phyloP scores from a whole-genome alignment of 2,888 invertebrate species.

The Ennomos fuscantarius region DNA sequence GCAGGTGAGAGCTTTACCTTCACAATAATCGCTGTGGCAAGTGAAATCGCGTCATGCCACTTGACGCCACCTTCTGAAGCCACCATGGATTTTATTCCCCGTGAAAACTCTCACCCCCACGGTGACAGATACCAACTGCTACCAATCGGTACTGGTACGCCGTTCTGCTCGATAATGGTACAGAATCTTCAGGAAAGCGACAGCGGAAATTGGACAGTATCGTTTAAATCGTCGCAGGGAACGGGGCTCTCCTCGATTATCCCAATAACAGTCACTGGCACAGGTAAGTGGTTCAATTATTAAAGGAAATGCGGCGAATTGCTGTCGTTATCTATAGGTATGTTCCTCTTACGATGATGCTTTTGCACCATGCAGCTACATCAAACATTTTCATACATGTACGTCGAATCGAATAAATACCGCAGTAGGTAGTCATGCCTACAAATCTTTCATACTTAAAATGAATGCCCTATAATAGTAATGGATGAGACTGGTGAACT shows the following conservation, averaged over 20 bases:
- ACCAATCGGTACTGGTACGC: not conserved
- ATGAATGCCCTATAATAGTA: no score
- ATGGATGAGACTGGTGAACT: no score
- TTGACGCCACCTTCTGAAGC: conserved; percentile 22
- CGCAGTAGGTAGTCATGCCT: not conserved
- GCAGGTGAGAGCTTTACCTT: conserved; percentile 24
- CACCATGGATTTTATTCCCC: conserved; percentile 21
- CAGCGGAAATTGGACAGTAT: conserved; percentile 29
- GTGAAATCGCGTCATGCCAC: conserved; percentile 21
- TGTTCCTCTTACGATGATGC: not conserved
- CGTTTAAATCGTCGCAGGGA: conserved; percentile 4
- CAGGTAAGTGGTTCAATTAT: conserved; percentile 13
- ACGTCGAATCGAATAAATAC: conserved; percentile 1
- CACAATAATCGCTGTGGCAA: conserved; percentile 1
- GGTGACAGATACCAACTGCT: conserved; percentile 24
- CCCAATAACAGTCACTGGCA: conserved; percentile 14
- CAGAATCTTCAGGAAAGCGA: conserved; percentile 22
- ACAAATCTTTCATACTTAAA: no score
- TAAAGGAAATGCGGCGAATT: not conserved
- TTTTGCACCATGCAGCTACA: conserved; percentile 14
- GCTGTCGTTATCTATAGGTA: no score
- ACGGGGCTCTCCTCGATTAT: conserved; percentile 8
- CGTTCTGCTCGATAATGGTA: conserved; percentile 24
- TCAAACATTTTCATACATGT: conserved; percentile 20
- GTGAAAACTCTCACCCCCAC: not conserved